Percentiles rank a stretch among this genome's conserved stretches.
These are phyloP conservation scores for Hyles vespertilio DNA, from an alignment of 1,140 invertebrate species.

Conservation along the genomic window DNA sequence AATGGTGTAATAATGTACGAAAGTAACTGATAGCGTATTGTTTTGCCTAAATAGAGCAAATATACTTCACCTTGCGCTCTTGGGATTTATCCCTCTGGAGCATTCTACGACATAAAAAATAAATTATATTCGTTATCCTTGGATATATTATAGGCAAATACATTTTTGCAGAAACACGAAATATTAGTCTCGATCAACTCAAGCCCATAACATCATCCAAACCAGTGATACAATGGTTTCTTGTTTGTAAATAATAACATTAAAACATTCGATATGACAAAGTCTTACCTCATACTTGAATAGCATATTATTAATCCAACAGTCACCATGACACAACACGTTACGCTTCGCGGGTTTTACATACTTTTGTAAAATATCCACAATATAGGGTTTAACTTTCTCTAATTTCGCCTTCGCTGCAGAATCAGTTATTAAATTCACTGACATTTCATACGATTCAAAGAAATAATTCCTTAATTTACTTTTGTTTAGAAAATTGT, in stretches of 20 bases:
- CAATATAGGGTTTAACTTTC: slow-evolving; percentile 31
- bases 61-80: too few species aligned
- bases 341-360: slow-evolving; percentile 37
- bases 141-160: too few species aligned
- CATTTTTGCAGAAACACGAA: too few species aligned
- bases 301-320: slow-evolving; percentile 63
- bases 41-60: too few species aligned
- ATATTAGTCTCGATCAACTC: neutral
- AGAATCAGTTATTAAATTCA: slow-evolving; percentile 38
- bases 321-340: slow-evolving; percentile 64
- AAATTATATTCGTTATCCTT: too few species aligned
- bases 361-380: slow-evolving; percentile 46
- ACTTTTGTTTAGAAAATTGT: slow-evolving; percentile 53
- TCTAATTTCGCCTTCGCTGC: slow-evolving; percentile 41
- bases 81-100: too few species aligned
- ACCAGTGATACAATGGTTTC: neutral
- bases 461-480: slow-evolving; percentile 52
- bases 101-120: too few species aligned
- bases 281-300: slow-evolving; percentile 47
- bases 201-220: neutral
- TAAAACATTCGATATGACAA: neutral
- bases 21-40: too few species aligned
- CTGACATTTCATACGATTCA: slow-evolving; percentile 54
- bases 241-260: neutral
- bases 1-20: too few species aligned